Conservation (phyloP, 2,888 invertebrate species). For the Taenaris catops region DNA sequence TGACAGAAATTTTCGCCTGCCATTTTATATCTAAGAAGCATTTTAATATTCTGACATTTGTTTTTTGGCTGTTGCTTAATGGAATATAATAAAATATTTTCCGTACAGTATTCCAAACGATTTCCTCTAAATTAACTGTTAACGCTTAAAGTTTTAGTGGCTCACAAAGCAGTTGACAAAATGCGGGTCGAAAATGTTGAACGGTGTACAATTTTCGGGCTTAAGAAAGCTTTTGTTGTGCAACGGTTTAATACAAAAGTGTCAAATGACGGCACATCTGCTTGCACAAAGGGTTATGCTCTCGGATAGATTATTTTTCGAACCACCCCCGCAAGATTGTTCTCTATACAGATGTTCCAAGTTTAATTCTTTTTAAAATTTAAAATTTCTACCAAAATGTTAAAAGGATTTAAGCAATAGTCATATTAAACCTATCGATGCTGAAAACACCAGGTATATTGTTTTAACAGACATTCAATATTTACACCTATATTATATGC, state of each 20-base stretch:
- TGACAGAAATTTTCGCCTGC: constrained; percentile 13
- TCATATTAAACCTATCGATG: no score
- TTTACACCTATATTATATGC: no score
- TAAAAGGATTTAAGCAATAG: constrained; percentile 15
- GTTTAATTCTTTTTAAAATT: constrained; percentile 26
- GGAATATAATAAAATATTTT: no score
- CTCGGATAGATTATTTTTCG: constrained; percentile 76
- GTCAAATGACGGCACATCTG: constrained; percentile 80
- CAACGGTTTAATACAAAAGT: constrained; percentile 80
- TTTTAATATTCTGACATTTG: no score
- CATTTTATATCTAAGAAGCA: constrained; percentile 8
- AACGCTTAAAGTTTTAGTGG: constrained; percentile 31
- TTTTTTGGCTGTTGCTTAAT: no score
- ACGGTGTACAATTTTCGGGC: constrained; percentile 75
- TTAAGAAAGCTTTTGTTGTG: constrained; percentile 78
- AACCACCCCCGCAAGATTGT: constrained; percentile 76
- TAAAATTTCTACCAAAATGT: constrained; percentile 15
- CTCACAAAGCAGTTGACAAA: constrained; percentile 55
- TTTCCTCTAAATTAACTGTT: constrained; percentile 25
- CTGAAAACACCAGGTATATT: no score
- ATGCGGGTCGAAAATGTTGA: constrained; percentile 73
- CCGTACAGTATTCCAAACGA: no score
- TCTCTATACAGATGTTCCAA: constrained; percentile 72
- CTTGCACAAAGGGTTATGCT: constrained; percentile 73
- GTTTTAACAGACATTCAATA: no score